Evolutionary conservation across 2,888 invertebrate species (phyloP), one percentile per base, ranked within the genome.

Genomic region (Acanthacorydalis orientalis): DNA sequence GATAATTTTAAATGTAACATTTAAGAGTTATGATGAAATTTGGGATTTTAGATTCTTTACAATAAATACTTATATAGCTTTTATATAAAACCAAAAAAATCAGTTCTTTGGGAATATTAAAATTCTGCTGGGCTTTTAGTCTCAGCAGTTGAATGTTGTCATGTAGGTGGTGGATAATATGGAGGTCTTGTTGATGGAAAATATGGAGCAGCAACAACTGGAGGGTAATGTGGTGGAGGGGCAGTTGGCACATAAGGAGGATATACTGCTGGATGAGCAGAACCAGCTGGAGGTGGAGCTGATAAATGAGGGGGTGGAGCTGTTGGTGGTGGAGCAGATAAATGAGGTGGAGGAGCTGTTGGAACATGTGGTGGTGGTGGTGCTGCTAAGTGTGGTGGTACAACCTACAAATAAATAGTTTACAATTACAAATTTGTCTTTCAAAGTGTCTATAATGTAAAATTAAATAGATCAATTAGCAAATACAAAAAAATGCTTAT

Each of bases 141-240:
- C 23, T 23, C 23, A 4, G 6, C 6, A 6, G 23, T 23, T 23
- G 6, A 23, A 23, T 2, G 23, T 23, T 23, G 47, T 47, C 47
- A 62, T 67, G 59, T 67, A 68, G 52, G 64, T 60, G 8, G 68
- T 68, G 16, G 68, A 68, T 43, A 73, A 66, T 44, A 71, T 60
- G 55, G 66, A 64, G 15, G 68, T 59, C 51, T 53, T 43, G 38
- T 65, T 57, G 31, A 47, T 57, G 60, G 42, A 60, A 59, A 47
- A 58, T 55, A 51, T 49, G 49, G 49, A 9, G 62, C 57, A 7
- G 64, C 60, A 16, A 63, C 60, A 12, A 63, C 58, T 12, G 59
- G 58, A 39, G 53, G 64, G 56, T 57, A 63, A 59, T 50, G 64
- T 1, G 70, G 69, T 0, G 70, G 69, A 0, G 70, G 70, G 49